Evolutionary conservation across 2,888 invertebrate genomes (phyloP), one percentile per base, ranked within the genome.

Genomic region (Trichopoda pennipes): DNA sequence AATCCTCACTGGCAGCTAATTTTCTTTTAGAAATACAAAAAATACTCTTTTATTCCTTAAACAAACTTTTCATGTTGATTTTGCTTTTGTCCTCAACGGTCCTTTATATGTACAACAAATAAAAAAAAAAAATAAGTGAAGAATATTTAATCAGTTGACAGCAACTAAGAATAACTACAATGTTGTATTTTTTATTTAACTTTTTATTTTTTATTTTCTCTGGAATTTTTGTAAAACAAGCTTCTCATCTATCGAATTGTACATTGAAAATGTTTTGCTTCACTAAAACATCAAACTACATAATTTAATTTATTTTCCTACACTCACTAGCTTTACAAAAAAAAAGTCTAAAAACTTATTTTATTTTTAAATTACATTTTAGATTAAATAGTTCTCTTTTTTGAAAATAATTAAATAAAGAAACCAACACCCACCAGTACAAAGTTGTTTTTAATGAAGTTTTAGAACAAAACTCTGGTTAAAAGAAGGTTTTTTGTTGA

Each of bases 241-340:
- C 23, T 53, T 66, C 32, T 19, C 42, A 38, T 66, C 42, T 42
- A 42, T 17, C 23, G 38, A 23, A 42, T 17, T 16, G 32, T 9
- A 16, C 21, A 44, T 14, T 55, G n/a, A 17, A 72, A 49, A 60
- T 1, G 17, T n/a, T 10, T 3, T 17, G 66, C 69, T 17, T 42
- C 56, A 63, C 72, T 58, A 58, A 60, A 53, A 32, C 55, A 69
- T 21, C 19, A 66, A 78, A 78, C 66, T 28, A 28, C 7, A 28
- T 78, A 78, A 78, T 78, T 78, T 66, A 78, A 78, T 32, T 66
- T 72, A 42, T 72, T 49, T 42, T 51, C 51, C 58, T 38, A 38
- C 38, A 38, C 12, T 38, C 12, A 38, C 10, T 1, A 23, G 9
- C 38, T 49, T 4, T 19, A 17, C 19, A 55, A 47, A 55, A 55